These are phyloP conservation scores for Strix aluco DNA, from an alignment of 2,113 vertebrate species.

Conservation along the genomic window DNA sequence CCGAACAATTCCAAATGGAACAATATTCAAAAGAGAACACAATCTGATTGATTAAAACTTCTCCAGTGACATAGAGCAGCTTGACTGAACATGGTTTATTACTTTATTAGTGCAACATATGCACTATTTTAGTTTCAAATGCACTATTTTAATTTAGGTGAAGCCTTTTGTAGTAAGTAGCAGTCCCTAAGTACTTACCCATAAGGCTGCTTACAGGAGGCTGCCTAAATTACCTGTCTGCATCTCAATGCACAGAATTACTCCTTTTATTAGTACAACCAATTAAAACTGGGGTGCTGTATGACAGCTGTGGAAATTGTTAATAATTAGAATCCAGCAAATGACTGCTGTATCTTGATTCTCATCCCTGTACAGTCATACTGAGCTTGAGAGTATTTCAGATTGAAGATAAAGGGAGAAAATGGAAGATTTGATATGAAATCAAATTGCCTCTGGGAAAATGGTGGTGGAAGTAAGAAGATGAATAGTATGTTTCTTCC, in stretches of 20 bases:
- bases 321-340: constrained; percentile 15
- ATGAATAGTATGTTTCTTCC: neutral
- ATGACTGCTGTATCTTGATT: neutral
- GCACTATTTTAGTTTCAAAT: constrained; percentile 28
- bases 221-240: constrained; percentile 7
- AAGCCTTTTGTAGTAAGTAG: constrained; percentile 1
- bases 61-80: neutral
- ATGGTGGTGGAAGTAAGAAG: neutral
- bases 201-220: neutral
- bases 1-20: constrained; percentile 6
- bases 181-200: constrained; percentile 1
- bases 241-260: neutral
- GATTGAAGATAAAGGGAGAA: neutral
- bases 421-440: neutral
- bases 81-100: neutral
- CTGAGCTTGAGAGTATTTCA: neutral
- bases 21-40: neutral
- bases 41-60: constrained; percentile 14
- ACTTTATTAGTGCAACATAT: constrained; percentile 8
- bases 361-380: neutral
- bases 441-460: neutral
- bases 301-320: constrained; percentile 27
- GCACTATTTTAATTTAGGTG: neutral
- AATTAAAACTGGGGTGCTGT: neutral
- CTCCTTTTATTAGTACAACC: constrained; percentile 2